Conservation (phyloP, 1,140 invertebrate species). For the Drosophila carrolli region DNA sequence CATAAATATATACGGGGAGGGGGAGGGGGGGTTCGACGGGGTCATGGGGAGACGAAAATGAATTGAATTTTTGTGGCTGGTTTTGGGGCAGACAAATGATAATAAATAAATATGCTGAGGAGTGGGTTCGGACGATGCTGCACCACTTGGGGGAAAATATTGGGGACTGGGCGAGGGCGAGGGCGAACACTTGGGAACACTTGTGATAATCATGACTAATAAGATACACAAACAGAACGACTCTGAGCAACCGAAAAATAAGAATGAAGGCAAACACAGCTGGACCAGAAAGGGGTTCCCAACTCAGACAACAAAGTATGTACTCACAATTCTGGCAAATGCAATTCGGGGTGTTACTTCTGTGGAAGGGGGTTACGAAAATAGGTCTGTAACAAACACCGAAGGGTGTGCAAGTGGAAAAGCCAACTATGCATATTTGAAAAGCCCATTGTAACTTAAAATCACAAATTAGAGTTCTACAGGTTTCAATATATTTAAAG, state of each 20-base stretch:
- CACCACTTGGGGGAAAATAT: conserved; percentile 23
- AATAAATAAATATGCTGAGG: conserved; percentile 71
- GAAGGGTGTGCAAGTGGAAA: conserved; percentile 7
- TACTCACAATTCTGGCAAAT: conserved; percentile 26
- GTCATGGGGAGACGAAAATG: conserved; percentile 24
- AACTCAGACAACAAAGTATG: conserved; percentile 16
- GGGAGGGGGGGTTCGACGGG: conserved; percentile 10
- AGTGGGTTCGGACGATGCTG: conserved; percentile 21
- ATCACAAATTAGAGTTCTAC: no score
- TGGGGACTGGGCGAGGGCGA: conserved; percentile 16
- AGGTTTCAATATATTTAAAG: no score
- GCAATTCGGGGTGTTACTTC: conserved; percentile 18
- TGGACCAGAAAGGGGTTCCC: conserved; percentile 11
- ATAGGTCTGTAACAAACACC: conserved; percentile 15
- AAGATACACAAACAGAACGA: conserved; percentile 64
- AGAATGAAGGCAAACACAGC: conserved; percentile 51
- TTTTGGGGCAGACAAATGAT: conserved; percentile 62
- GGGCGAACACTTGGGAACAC: conserved; percentile 66
- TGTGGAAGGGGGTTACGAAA: conserved; percentile 18
- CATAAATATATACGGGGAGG: conserved; percentile 69
- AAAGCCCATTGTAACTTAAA: no score
- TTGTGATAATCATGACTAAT: conserved; percentile 83
- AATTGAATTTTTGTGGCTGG: conserved; percentile 39
- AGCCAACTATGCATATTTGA: background rate
- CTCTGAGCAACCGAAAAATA: conserved; percentile 19